A percentile compares a stretch with the other conserved stretches of the same genome.
Conservation (phyloP, 2,888 invertebrate species). For the Tuta absoluta region DNA sequence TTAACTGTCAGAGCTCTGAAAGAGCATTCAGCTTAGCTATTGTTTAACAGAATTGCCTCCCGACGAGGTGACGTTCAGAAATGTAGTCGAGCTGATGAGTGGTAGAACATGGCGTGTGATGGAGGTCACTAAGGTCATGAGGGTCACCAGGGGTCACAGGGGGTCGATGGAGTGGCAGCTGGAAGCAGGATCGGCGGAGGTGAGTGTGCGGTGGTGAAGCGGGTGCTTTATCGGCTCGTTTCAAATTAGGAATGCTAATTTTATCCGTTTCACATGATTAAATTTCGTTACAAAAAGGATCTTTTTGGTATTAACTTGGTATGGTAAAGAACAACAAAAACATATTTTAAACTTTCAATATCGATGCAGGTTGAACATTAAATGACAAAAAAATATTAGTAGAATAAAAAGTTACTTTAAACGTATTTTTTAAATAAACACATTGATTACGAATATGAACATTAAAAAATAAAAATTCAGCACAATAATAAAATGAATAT, state of each 20-base stretch:
- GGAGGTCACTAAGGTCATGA: slow-evolving; percentile 9
- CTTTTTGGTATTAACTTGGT: too few relatives aligned
- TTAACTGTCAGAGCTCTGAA: not conserved
- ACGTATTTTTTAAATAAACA: too few relatives aligned
- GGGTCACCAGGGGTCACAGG: slow-evolving; percentile 25
- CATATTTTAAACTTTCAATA: too few relatives aligned
- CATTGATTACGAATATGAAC: too few relatives aligned
- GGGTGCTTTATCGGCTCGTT: slow-evolving; percentile 47
- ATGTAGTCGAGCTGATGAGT: slow-evolving; percentile 62
- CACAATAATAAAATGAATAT: too few relatives aligned
- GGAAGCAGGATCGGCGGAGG: slow-evolving; percentile 31
- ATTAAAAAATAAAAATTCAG: too few relatives aligned
- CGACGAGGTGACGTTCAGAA: slow-evolving; percentile 11
- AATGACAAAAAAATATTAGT: too few relatives aligned
- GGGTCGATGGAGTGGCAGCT: slow-evolving; percentile 30
- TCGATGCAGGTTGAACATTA: too few relatives aligned
- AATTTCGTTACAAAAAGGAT: not conserved
- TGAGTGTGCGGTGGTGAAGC: slow-evolving; percentile 71
- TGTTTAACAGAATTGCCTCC: slow-evolving; percentile 23
- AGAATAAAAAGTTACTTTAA: too few relatives aligned
- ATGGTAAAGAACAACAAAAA: too few relatives aligned
- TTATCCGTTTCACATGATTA: not conserved
- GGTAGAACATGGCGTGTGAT: slow-evolving; percentile 72
- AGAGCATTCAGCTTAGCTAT: slow-evolving; percentile 8
- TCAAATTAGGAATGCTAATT: slow-evolving; percentile 7